Base-by-base conservation (phyloP, 2,888 invertebrate species). In the Cephus sareptanus region DNA sequence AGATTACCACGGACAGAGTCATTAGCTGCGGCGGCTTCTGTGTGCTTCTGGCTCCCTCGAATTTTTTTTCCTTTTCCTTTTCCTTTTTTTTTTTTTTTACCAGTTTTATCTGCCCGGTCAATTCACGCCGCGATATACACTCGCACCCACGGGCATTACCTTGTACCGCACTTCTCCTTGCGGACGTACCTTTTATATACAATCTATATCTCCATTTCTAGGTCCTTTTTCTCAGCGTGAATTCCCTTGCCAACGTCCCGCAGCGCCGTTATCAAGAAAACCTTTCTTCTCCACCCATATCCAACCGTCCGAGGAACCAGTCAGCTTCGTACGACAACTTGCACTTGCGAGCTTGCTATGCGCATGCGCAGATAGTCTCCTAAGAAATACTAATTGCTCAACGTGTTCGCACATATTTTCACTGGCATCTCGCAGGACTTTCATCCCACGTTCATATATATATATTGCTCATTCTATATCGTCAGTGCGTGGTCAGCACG, bases 21-120 rank as follows among this genome's bases (percentile, higher is more conserved):
- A 91, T 91, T 91, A 91, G 91, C 91, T 88, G 87, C 88, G 90
- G 89, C 90, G 91, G 91, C 91, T 91, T 90, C 91, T 91, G 91
- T 91, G 90, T 90, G 84, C 71, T 34, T 31, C 33, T 34, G 31
- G 13, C 33, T 34, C 31, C 71, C 75, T 82, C 84, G 83, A 83
- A 83, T 83, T 73, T 34, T 34, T 78, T 71, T 13, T 74, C 76
- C 31, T 75, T 31, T 75, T 23, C 23, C 31, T 31, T 40, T 15
- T 30, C 30, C 81, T 33, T 4, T 82, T 81, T 33, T 4, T 82
- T 83, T 82, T 83, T 83, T 80, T 83, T 83, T 81, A 83, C 82
- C 77, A 78, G 77, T 81, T 84, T 86, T 88, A 86, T 88, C 88
- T 82, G 84, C 73, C 76, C 81, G 85, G 87, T 88, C 86, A 86